Base-by-base conservation (phyloP, 2,113 vertebrate species). In the Charadrius vociferus region DNA sequence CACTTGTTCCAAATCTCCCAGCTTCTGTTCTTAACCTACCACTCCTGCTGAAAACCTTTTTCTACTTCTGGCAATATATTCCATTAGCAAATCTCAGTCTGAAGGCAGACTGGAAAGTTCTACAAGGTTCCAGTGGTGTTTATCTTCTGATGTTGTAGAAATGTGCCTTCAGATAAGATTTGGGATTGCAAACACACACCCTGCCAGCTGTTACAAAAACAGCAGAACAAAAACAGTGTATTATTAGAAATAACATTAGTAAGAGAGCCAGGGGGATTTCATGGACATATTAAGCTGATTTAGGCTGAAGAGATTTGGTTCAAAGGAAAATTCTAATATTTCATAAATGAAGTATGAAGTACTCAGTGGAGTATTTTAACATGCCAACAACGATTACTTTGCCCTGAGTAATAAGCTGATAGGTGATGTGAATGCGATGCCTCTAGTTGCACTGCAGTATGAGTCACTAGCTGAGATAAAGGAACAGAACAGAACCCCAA, bases 391-490 rank as follows among this genome's bases (percentile, higher is more conserved):
- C 67, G 83, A 77, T 83, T 37, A 6, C 65, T 81, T 24, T 92
- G 86, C 59, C 92, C 94, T 92, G 61, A 95, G 80, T 94, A 86
- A 65, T 14, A 10, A 47, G 52, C 61, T 71, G 90, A 13, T 39
- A 6, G 52, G 58, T 59, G 96, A 81, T 90, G 90, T 3, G 22
- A 50, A 81, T 73, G 88, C 22, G 63, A 47, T 74, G 92, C 20
- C 45, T 90, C 26, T 30, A 34, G 55, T 17, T 63, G 90, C 79
- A 36, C 72, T 78, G 86, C 95, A 95, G 96, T 20, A 92, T 95
- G 95, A 97, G 88, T 92, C 96, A 95, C 20, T 11, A 53, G 67
- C 87, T 19, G 68, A 49, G 95, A 59, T 20, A 23, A 37, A 81
- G 84, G 77, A 81, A 3, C 36, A 63, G 78, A 50, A 23, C 24